Percentiles rank a stretch among this genome's conserved stretches.
phyloP scores from a whole-genome alignment of 2,797 vertebrate species.

The Adelosebastes latens region DNA sequence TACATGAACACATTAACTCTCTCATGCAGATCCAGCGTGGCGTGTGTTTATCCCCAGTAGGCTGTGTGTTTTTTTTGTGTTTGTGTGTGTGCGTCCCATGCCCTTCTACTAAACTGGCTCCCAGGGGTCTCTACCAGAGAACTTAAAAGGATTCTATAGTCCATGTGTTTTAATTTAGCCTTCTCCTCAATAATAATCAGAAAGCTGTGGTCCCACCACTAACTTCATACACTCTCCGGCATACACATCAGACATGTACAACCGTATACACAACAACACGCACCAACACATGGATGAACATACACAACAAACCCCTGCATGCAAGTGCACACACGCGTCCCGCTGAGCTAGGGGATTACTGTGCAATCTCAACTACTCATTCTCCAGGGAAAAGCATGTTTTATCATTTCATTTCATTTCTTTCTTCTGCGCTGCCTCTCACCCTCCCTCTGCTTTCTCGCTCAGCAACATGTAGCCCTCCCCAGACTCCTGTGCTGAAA shows the following conservation, averaged over 20 bases:
- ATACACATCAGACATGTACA: constrained; percentile 37
- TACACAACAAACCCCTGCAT: constrained; percentile 50
- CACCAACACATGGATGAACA: constrained; percentile 31
- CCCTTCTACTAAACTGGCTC: constrained; percentile 40
- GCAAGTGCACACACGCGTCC: constrained; percentile 63
- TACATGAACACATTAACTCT: constrained; percentile 55
- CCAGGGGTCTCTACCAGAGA: constrained; percentile 44
- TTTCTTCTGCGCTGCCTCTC: constrained; percentile 62
- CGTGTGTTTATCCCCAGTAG: constrained; percentile 62
- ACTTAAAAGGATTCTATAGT: constrained; percentile 72
- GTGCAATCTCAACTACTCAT: constrained; percentile 78
- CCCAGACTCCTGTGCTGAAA: constrained; percentile 75
- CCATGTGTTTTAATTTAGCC: constrained; percentile 73
- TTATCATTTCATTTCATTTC: constrained; percentile 84
- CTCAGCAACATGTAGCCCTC: constrained; percentile 80
- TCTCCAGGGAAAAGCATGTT: constrained; percentile 78
- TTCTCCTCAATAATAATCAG: constrained; percentile 65
- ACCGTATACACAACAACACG: constrained; percentile 23
- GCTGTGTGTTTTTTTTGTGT: constrained; percentile 8
- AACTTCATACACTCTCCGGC: constrained; percentile 21
- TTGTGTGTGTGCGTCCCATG: constrained; percentile 19
- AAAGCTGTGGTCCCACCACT: constrained; percentile 54
- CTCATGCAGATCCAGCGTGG: constrained; percentile 58
- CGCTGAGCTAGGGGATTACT: constrained; percentile 78
- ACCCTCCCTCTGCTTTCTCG: constrained; percentile 42